A percentile compares a stretch with the other conserved stretches of the same genome.
Conservation (phyloP, 2,113 vertebrate species). For the Corvus hawaiiensis region DNA sequence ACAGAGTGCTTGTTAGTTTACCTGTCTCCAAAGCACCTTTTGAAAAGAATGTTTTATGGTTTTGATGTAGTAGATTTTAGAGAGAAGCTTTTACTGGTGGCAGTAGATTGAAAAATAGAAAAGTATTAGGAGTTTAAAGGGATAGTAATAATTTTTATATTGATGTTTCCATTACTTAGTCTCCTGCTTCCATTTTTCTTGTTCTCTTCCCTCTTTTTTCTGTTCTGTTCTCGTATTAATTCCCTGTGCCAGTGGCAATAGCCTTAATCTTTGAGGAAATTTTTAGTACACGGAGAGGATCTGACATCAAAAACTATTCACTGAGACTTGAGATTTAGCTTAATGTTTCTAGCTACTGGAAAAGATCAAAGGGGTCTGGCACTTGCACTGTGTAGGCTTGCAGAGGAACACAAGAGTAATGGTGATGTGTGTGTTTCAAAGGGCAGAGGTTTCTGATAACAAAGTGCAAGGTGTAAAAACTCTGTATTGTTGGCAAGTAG, state of each 20-base stretch:
- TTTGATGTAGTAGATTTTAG: background rate
- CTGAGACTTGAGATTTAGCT: background rate
- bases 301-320: background rate
- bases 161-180: background rate
- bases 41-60: background rate
- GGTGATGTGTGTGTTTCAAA: background rate
- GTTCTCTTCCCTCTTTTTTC: background rate
- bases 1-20: background rate
- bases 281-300: background rate
- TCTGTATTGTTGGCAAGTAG: background rate
- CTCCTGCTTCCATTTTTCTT: background rate
- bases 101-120: background rate
- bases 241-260: slow-evolving; percentile 4
- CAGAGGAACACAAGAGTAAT: background rate
- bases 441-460: background rate
- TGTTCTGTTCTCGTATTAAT: background rate
- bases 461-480: background rate
- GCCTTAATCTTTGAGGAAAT: background rate
- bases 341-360: background rate
- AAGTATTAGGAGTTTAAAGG: background rate
- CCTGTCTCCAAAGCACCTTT: background rate
- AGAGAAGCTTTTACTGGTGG: background rate
- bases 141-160: background rate
- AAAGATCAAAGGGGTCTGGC: background rate
- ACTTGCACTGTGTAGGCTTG: background rate